Evolutionary conservation across 2,888 invertebrate species (phyloP).

Genomic region (Conus canariensis): DNA sequence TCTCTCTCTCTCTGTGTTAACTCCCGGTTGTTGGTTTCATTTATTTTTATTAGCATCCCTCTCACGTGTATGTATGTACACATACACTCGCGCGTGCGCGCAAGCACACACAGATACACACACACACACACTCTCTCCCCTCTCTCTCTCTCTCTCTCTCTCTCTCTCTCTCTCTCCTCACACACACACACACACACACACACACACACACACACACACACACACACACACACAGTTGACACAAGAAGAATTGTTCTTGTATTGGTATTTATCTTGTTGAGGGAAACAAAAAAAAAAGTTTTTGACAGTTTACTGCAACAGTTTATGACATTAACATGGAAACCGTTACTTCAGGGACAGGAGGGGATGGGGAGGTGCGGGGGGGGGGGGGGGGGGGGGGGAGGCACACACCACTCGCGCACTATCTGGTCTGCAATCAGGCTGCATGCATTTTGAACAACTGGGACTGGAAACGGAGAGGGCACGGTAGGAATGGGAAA

Average conservation of each 20-base stretch:
- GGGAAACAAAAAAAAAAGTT: neutral
- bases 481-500: neutral
- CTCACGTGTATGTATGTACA: neutral
- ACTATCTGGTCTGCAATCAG: neutral
- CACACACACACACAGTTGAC: neutral
- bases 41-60: neutral
- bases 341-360: neutral
- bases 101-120: no score
- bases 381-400: no score
- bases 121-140: no score
- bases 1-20: neutral
- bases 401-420: no score
- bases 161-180: neutral
- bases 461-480: neutral
- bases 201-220: neutral
- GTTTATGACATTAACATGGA: neutral
- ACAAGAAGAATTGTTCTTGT: neutral
- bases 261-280: no score
- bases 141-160: neutral
- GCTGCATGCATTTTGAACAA: neutral
- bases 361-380: no score
- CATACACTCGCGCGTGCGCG: no score
- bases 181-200: neutral
- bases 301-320: neutral
- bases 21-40: neutral